Evolutionary conservation across 2,797 vertebrate species (phyloP).

Genomic region (Ptychadena robeensis): DNA sequence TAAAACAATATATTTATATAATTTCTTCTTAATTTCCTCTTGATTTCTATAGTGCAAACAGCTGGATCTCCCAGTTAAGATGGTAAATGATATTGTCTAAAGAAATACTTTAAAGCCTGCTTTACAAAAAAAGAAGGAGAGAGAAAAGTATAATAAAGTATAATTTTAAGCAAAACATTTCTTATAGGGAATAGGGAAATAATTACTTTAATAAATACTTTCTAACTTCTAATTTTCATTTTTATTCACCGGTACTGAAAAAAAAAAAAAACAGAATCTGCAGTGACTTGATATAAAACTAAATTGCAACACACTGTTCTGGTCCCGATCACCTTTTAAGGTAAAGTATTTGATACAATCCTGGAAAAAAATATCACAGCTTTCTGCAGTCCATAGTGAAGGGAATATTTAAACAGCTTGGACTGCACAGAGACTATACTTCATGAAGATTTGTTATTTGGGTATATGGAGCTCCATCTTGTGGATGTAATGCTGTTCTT

Average conservation of each 20-base stretch:
- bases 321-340: conserved; percentile 38
- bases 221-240: not conserved
- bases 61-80: too few relatives aligned
- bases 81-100: too few relatives aligned
- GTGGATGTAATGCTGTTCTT: conserved; percentile 25
- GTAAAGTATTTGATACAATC: conserved; percentile 37
- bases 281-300: conserved; percentile 5
- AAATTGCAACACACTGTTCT: conserved; percentile 2
- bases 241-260: not conserved
- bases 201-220: not conserved
- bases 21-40: too few relatives aligned
- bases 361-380: conserved; percentile 32
- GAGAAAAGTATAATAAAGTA: too few relatives aligned
- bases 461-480: conserved; percentile 40
- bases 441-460: conserved; percentile 12
- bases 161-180: too few relatives aligned
- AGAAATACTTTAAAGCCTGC: too few relatives aligned
- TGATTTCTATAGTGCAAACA: too few relatives aligned
- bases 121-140: too few relatives aligned
- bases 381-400: conserved; percentile 4
- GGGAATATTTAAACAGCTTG: conserved; percentile 29
- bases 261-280: not conserved
- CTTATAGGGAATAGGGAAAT: not conserved
- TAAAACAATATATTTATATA: too few relatives aligned
- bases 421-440: conserved; percentile 4